Evolutionary conservation across 2,797 vertebrate species (phyloP), one percentile per base, ranked within the genome.

Genomic region (Leucoraja ocellata): DNA sequence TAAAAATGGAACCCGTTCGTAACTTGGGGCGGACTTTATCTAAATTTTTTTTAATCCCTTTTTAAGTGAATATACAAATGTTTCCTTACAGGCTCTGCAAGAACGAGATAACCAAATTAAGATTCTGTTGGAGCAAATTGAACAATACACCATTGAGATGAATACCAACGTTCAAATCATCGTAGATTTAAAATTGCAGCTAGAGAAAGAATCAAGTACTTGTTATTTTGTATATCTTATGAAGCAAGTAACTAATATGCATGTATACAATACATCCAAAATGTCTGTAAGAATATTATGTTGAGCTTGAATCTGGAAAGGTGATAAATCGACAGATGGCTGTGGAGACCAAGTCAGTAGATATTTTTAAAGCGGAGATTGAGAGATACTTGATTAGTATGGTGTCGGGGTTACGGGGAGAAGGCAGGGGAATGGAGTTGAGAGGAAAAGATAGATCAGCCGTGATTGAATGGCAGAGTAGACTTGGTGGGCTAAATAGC

Each of bases 91-190:
- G 99, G 97, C 96, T 0, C 94, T 99, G 93, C 98, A 98, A 94
- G 98, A 99, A 91, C 95, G 98, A 94, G 98, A 99, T 94, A 96
- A 95, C 95, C 98, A 98, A 94, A 98, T 99, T 95, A 98, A 97
- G 95, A 95, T 98, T 95, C 97, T 99, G 93, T 97, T 96, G 84
- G 98, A 98, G 83, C 98, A 98, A 96, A 96, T 98, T 91, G 97
- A 98, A 94, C 97, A 98, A 93, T 98, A 98, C 91, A 99, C 98
- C 0, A 96, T 95, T 88, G 99, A 99, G 93, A 99, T 99, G 98
- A 98, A 98, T 94, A 98, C 96, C 95, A 98, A 98, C 94, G 95
- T 97, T 0, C 93, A 95, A 7, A 93, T 99, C 84, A 97, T 99
- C 76, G 97, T 98, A 94, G 96, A 98, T 92, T 94, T 99, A 32